These are phyloP conservation scores for Chionodraco myersi DNA, from an alignment of 2,113 vertebrate species.

Conservation along the genomic window DNA sequence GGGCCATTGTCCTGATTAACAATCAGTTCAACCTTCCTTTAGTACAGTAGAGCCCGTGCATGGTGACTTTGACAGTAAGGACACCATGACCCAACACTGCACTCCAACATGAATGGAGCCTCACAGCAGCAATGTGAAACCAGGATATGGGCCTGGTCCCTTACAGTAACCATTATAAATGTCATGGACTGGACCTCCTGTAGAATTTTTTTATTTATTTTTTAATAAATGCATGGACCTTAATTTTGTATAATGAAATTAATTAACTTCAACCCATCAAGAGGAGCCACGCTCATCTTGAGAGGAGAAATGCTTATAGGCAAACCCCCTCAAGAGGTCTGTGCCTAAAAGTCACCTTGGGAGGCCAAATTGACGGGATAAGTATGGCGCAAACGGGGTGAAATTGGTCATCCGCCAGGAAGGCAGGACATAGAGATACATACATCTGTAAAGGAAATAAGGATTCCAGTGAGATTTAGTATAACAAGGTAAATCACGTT, in stretches of 20 bases:
- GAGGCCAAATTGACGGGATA: slow-evolving; percentile 75
- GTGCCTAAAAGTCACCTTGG: slow-evolving; percentile 82
- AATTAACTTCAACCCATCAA: slow-evolving; percentile 7
- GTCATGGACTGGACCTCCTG: background rate
- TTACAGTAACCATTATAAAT: slow-evolving; percentile 16
- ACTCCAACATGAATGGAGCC: slow-evolving; percentile 51
- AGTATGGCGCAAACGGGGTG: slow-evolving; percentile 74
- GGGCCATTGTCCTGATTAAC: background rate
- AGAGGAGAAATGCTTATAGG: slow-evolving; percentile 44
- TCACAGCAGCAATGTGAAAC: slow-evolving; percentile 45
- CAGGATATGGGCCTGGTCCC: slow-evolving; percentile 47
- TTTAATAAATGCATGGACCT: background rate
- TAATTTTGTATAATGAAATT: slow-evolving; percentile 17
- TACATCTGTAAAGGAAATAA: slow-evolving; percentile 31
- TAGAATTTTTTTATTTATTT: background rate
- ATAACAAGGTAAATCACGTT: slow-evolving; percentile 68
- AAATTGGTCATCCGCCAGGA: slow-evolving; percentile 50
- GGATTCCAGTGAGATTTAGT: slow-evolving; percentile 33
- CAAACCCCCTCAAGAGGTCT: slow-evolving; percentile 59
- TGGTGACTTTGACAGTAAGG: slow-evolving; percentile 73
- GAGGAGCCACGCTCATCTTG: slow-evolving; percentile 48
- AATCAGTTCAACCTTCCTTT: slow-evolving; percentile 17
- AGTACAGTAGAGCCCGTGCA: slow-evolving; percentile 45
- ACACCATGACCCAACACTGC: slow-evolving; percentile 72
- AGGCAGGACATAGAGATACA: slow-evolving; percentile 32